Conservation (phyloP, 2,888 invertebrate genomes). For the Carcina quercana region DNA sequence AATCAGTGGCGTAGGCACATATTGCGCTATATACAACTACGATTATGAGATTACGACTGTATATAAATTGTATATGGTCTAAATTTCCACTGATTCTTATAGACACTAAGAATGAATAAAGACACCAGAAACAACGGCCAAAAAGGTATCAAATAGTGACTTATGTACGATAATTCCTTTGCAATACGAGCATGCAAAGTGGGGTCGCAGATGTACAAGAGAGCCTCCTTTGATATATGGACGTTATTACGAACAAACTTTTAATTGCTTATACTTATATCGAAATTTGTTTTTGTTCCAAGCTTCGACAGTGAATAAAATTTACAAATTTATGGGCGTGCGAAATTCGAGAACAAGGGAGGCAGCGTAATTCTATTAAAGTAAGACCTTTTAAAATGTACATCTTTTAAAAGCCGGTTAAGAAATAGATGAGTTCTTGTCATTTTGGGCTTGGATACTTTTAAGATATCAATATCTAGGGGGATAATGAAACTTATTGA, state of each 20-base stretch:
- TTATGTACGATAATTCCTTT: no score
- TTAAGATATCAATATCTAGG: no score
- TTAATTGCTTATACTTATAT: conserved; percentile 56
- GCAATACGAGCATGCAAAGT: not conserved
- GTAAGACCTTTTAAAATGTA: no score
- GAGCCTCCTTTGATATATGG: conserved; percentile 46
- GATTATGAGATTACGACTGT: not conserved
- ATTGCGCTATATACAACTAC: not conserved
- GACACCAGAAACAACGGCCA: no score
- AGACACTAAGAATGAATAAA: not conserved
- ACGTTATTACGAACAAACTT: conserved; percentile 61
- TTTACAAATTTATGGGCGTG: not conserved
- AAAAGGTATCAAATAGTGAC: no score
- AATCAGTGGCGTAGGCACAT: no score
- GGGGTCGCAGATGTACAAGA: conserved; percentile 49
- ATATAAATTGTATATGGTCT: not conserved
- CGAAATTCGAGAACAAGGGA: not conserved
- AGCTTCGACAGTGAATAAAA: conserved; percentile 1
- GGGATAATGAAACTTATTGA: no score
- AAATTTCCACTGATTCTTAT: not conserved
- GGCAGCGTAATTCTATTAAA: no score
- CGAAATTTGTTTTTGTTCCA: conserved; percentile 7
- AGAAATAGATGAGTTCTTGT: no score
- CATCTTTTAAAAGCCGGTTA: no score
- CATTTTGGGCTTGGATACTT: no score